Base-by-base conservation (phyloP, 92 coral and sea anemone genomes). In the Chrysogorgia sp. region DNA sequence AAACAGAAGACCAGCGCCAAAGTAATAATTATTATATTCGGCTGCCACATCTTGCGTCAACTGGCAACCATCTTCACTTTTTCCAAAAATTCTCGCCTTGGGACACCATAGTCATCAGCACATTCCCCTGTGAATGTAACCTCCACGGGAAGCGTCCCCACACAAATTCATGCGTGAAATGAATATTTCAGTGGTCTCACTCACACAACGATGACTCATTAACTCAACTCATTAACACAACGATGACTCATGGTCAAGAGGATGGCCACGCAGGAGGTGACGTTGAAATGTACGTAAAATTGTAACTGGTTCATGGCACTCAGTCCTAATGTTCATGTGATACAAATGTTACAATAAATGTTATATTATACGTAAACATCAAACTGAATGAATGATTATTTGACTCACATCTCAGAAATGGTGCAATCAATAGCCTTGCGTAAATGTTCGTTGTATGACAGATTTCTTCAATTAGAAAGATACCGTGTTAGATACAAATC, bases 91-190 rank as follows among this genome's bases (percentile, higher is more conserved):
- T 86, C 79, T 75, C 81, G 63, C 30, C 89, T 34, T 5, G 82
- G 86, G 45, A 85, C 89, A 19, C 89, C 89, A 40, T 71, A 75
- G 40, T 86, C 86, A 10, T 26, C 34, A 14, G 86, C 90, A 13
- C 37, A 7, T 50, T 86, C 90, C 7, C 86, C 84, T 48, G 35
- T 66, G 67, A 81, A 86, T 9, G 82, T 86, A 7, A 86, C 83
- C 17, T 81, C 83, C 19, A 75, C 33, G 0, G 90, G 84, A 14
- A 48, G 63, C 90, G 52, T 86, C 84, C 19, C 68, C 65, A 58
- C n/a, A 82, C 5, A 82, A 0, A 20, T 20, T 29, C 8, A 9
- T 12, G 22, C 81, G 67, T 24, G 75, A 57, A 4, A 86, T 48
- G 34, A 86, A 82, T 31, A 82, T 82, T 37, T 86, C 90, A 5